These are phyloP conservation scores for Valencia hispanica DNA, from an alignment of 2,797 vertebrate species.

Conservation along the genomic window DNA sequence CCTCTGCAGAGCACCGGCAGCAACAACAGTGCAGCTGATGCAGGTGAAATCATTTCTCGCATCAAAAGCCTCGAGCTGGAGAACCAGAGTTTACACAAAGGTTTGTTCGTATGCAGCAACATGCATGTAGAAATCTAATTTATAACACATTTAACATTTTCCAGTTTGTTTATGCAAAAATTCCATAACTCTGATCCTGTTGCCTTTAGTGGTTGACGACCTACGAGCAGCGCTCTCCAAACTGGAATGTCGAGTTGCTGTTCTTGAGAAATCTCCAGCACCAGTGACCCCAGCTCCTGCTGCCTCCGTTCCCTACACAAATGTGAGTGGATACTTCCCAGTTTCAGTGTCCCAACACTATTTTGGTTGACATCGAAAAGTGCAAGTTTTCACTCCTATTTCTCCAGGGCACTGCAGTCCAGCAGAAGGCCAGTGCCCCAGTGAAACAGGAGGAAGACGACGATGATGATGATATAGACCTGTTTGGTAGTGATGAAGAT, in stretches of 20 bases:
- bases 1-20: constrained; percentile 57
- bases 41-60: constrained; percentile 83
- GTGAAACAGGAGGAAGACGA: constrained; percentile 54
- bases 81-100: constrained; percentile 87
- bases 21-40: constrained; percentile 79
- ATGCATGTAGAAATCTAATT: not conserved
- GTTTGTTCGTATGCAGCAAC: constrained; percentile 71
- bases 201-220: constrained; percentile 84
- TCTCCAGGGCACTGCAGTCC: constrained; percentile 60
- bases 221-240: constrained; percentile 87
- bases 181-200: not conserved
- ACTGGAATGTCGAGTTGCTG: constrained; percentile 85
- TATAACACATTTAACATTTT: not conserved
- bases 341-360: not conserved
- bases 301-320: constrained; percentile 64
- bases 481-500: constrained; percentile 93
- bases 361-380: not conserved
- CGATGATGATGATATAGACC: constrained; percentile 84
- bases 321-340: constrained; percentile 56
- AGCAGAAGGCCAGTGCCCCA: constrained; percentile 55
- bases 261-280: constrained; percentile 84
- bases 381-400: not conserved
- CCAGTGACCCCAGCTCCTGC: constrained; percentile 34
- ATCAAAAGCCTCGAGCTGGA: constrained; percentile 90
- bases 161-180: not conserved